Evolutionary conservation across 2,888 invertebrate species (phyloP).

Genomic region (Coecobrya sp.): DNA sequence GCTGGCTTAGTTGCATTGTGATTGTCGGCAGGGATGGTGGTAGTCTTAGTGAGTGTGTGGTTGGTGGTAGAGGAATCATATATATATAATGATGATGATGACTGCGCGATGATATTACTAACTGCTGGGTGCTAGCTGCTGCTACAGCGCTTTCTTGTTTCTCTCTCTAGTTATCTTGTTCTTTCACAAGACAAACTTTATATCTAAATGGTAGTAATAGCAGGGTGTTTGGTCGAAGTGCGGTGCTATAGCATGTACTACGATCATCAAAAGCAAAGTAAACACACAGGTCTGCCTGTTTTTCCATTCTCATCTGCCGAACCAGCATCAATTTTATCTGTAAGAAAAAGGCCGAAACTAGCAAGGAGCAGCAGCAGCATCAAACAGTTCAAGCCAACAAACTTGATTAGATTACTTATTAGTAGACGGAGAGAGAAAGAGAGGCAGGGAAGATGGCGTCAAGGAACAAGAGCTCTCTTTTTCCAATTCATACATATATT

Average conservation of each 20-base stretch:
- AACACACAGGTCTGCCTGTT: constrained; percentile 6
- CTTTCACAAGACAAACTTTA: too few relatives aligned
- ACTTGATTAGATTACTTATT: constrained; percentile 56
- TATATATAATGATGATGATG: constrained; percentile 9
- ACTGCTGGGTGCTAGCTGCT: not conserved
- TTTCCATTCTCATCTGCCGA: not conserved
- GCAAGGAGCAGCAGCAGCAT: not conserved
- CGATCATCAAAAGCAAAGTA: constrained; percentile 3
- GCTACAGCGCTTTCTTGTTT: too few relatives aligned
- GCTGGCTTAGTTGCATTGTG: constrained; percentile 71
- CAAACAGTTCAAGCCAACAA: constrained; percentile 24
- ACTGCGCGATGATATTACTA: not conserved
- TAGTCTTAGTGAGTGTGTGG: constrained; percentile 2
- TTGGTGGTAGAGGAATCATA: not conserved
- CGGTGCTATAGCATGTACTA: not conserved
- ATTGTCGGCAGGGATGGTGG: constrained; percentile 69
- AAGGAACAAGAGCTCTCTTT: not conserved
- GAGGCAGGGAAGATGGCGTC: not conserved
- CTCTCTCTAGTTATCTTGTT: too few relatives aligned
- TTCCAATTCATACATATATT: not conserved
- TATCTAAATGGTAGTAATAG: too few relatives aligned
- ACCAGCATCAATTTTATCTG: not conserved
- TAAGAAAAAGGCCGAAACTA: not conserved
- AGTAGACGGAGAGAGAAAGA: not conserved
- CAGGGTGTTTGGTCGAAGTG: not conserved